Evolutionary conservation across 2,797 vertebrate genomes (phyloP), one percentile per base, ranked within the genome.

Genomic region (Gastrophryne carolinensis): DNA sequence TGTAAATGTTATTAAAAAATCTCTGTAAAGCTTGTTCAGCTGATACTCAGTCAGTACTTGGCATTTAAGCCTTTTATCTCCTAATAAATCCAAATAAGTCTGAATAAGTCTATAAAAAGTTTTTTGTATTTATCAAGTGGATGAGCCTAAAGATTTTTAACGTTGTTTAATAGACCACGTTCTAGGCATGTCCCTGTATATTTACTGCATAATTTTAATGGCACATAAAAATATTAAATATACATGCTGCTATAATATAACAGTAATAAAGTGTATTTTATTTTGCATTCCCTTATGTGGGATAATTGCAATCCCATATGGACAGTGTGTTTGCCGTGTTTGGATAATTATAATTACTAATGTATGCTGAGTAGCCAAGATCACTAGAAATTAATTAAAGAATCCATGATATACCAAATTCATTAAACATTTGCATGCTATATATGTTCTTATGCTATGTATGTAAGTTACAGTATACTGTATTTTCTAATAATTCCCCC

Each of bases 301-400:
- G 21, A 52, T 62, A 52, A 53, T 62, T 52, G n/a, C n/a, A 62
- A 37, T 72, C 50, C 57, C 24, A 26, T 37, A 47, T 10, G 47
- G 47, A 53, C 21, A 19, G 17, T 26, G n/a, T 50, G 10, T 50
- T 72, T 72, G 21, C 56, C 17, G 23, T 47, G 26, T 60, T 32
- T 44, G 56, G 56, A 72, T 72, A 60, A 62, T 37, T 66, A 39
- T 58, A 35, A 58, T 44, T 57, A 69, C 56, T 69, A 65, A 65
- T 74, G 53, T 74, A 74, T 39, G 30, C 52, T 27, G 29, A 66
- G 39, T 49, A 44, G 61, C 69, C 56, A 61, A 11, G 56, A 60
- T 49, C 50, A 34, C 41, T 72, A 50, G 29, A 62, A 72, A 58
- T 49, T 71, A 71, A 71, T 71, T 58, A 71, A 49, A 19, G 1